phyloP scores from a whole-genome alignment of 2,113 vertebrate species.

The Canis aureus region DNA sequence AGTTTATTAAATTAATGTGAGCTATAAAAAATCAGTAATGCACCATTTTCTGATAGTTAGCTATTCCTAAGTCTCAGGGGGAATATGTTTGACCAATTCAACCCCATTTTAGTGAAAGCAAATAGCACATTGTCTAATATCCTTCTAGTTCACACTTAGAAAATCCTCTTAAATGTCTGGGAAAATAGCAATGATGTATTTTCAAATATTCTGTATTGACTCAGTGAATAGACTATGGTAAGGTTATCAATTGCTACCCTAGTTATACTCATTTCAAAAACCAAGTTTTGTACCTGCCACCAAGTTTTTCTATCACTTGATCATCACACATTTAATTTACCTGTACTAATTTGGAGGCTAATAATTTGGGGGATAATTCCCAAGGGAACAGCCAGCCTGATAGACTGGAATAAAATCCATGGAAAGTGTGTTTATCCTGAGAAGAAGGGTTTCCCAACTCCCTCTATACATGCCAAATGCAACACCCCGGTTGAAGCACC shows the following conservation, averaged over 20 bases:
- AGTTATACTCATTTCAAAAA: constrained; percentile 32
- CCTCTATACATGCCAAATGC: not conserved
- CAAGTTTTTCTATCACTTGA: constrained; percentile 29
- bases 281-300: constrained; percentile 4
- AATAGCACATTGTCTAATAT: constrained; percentile 68
- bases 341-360: not conserved
- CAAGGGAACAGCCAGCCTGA: not conserved
- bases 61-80: not conserved
- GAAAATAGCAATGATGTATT: constrained; percentile 73
- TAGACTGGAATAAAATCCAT: not conserved
- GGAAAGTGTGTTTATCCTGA: not conserved
- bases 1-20: constrained; percentile 54
- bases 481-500: not conserved
- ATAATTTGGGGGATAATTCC: not conserved
- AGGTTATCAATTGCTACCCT: constrained; percentile 45
- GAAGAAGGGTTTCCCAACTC: not conserved
- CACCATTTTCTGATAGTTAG: constrained; percentile 7
- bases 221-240: constrained; percentile 38
- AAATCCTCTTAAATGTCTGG: constrained; percentile 75
- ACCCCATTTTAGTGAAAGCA: constrained; percentile 44
- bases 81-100: constrained; percentile 55
- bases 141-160: constrained; percentile 58
- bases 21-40: constrained; percentile 27
- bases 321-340: not conserved
- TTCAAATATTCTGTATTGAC: constrained; percentile 71